A percentile compares a stretch with the other conserved stretches of the same genome.
Evolutionary conservation across 1,140 invertebrate species (phyloP).

Genomic region (Drosophila repletoides): DNA sequence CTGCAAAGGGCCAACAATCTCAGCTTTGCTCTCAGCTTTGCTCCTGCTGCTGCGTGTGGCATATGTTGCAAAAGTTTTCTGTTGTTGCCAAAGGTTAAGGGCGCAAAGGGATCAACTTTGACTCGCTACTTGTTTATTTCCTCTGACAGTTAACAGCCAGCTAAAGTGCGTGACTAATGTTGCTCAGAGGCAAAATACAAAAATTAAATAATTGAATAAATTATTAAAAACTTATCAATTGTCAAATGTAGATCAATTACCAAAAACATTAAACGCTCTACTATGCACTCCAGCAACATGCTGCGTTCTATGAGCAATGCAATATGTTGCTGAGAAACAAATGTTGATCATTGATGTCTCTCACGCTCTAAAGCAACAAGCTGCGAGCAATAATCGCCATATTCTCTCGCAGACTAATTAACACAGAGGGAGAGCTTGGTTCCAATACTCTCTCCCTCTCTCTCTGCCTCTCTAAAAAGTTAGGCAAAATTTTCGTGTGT

Average conservation of each 20-base stretch:
- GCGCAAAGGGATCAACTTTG: slow-evolving; percentile 19
- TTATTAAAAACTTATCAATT: too few species aligned
- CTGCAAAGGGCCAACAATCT: slow-evolving; percentile 13
- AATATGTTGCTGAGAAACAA: slow-evolving; percentile 12
- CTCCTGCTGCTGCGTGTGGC: too few species aligned
- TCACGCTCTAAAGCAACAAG: background rate
- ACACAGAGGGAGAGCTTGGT: too few species aligned
- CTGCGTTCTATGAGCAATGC: too few species aligned
- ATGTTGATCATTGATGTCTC: background rate
- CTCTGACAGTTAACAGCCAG: slow-evolving; percentile 33
- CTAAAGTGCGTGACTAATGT: slow-evolving; percentile 11
- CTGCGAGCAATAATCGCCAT: background rate
- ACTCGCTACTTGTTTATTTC: slow-evolving; percentile 21
- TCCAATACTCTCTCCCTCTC: too few species aligned
- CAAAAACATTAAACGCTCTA: too few species aligned
- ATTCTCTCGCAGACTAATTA: background rate
- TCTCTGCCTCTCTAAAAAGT: too few species aligned
- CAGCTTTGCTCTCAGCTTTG: too few species aligned
- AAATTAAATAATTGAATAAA: too few species aligned
- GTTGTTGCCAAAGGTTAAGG: slow-evolving; percentile 26
- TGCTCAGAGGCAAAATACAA: slow-evolving; percentile 1
- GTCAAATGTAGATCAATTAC: background rate
- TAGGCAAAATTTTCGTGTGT: too few species aligned
- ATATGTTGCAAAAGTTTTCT: slow-evolving; percentile 22
- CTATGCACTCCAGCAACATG: too few species aligned